Evolutionary conservation across 2,888 invertebrate species (phyloP), one percentile per base, ranked within the genome.

Genomic region (Drosophila flavopinicola): DNA sequence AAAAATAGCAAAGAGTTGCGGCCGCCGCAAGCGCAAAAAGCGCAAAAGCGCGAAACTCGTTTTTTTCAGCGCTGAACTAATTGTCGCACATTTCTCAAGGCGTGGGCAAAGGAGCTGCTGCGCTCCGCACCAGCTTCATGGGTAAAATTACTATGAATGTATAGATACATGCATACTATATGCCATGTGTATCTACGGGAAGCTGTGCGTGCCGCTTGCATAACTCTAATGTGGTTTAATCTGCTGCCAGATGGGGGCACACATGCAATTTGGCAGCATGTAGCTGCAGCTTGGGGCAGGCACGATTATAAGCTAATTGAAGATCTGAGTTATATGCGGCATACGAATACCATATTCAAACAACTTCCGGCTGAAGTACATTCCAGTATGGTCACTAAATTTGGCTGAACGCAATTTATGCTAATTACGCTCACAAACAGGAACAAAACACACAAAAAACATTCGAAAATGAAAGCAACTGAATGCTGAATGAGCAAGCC

Each of bases 41-140:
- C 30, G 23, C 32, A 44, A 38, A 35, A 25, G 17, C 7, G 35
- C 13, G 29, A 75, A 85, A 85, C 85, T 51, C 37, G 83, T 85
- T 78, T 75, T 48, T 37, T 20, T 25, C 32, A 49, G 61, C 56
- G 59, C 79, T 66, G 75, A 82, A 75, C 88, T 85, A 85, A 88
- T 85, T 88, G 84, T 86, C 78, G 84, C 88, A 73, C 85, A 78
- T 87, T 75, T 78, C 79, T 87, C 83, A 82, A 57, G 56, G 79
- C 77, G 85, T 82, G 85, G 85, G 86, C 77, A 60, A 71, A 68
- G 60, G 68, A 78, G 66, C 56, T 64, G 47, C 47, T 56, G 13
- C 29, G 65, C 57, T 65, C 53, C 29, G 65, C 57, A 61, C 53
- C 58, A 64, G 53, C 54, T 57, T 42, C 42, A 44, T 58, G 47